These are phyloP conservation scores for Benthosema pterotum DNA, from an alignment of 2,797 vertebrate species.

Conservation along the genomic window DNA sequence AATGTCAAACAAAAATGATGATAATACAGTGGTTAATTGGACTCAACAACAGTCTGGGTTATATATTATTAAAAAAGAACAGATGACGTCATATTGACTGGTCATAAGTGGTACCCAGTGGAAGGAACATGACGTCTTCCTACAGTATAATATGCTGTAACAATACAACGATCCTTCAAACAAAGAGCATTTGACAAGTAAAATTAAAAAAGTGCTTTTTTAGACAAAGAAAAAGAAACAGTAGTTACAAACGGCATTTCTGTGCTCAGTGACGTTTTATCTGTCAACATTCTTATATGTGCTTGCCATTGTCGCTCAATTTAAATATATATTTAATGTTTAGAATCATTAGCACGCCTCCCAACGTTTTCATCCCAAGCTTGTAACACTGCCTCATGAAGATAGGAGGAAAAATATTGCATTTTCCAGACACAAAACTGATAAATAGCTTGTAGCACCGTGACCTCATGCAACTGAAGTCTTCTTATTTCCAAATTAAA, in stretches of 20 bases:
- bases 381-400: background rate
- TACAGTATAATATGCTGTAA: background rate
- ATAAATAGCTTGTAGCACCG: conserved; percentile 63
- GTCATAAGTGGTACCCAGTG: too few relatives aligned
- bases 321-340: conserved; percentile 26
- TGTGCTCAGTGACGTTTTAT: conserved; percentile 41
- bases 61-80: conserved; percentile 9
- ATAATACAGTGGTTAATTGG: conserved; percentile 22
- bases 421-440: conserved; percentile 44
- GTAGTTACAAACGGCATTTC: conserved; percentile 43
- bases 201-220: conserved; percentile 35
- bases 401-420: conserved; percentile 19
- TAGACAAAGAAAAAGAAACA: conserved; percentile 47
- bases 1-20: conserved; percentile 25
- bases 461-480: conserved; percentile 33
- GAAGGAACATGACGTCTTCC: too few relatives aligned
- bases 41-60: conserved; percentile 24
- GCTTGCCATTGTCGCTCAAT: background rate
- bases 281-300: background rate
- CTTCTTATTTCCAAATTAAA: conserved; percentile 16
- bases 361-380: background rate
- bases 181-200: conserved; percentile 13
- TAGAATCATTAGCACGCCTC: conserved; percentile 29
- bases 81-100: too few relatives aligned
- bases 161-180: conserved; percentile 16